These are phyloP conservation scores for Acholoe squamosa DNA, from an alignment of 2,888 invertebrate species.

Conservation along the genomic window DNA sequence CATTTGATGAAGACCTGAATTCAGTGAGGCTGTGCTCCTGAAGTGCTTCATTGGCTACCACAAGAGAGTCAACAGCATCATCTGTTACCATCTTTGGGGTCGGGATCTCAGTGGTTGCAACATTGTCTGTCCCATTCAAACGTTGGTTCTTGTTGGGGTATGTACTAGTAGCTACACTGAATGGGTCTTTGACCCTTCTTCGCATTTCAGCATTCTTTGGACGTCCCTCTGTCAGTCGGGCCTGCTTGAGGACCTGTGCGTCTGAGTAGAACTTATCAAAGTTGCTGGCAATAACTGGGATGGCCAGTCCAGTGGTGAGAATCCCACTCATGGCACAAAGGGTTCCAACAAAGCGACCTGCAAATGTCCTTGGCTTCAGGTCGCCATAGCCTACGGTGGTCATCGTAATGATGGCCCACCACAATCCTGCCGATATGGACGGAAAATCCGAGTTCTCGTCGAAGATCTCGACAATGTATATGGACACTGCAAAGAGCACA, in stretches of 20 bases:
- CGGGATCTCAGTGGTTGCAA: background rate
- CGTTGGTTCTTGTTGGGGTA: background rate
- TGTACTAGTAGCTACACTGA: background rate
- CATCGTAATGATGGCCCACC: slow-evolving; percentile 68
- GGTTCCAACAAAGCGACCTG: slow-evolving; percentile 65
- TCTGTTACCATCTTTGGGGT: background rate
- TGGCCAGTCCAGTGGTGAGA: slow-evolving; percentile 66
- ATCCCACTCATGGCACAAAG: slow-evolving; percentile 67
- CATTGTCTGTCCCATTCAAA: background rate
- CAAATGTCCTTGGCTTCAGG: slow-evolving; percentile 40
- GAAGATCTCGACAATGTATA: slow-evolving; percentile 54
- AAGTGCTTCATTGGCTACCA: background rate
- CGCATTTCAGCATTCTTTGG: slow-evolving; percentile 56
- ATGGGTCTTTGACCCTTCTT: slow-evolving; percentile 29
- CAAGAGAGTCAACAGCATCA: background rate
- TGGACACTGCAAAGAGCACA: slow-evolving; percentile 56
- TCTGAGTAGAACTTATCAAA: slow-evolving; percentile 70
- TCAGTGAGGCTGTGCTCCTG: background rate
- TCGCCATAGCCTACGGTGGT: slow-evolving; percentile 68
- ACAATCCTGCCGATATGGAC: slow-evolving; percentile 64
- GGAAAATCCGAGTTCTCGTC: slow-evolving; percentile 37
- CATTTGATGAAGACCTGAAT: background rate
- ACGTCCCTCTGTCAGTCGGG: background rate
- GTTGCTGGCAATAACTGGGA: slow-evolving; percentile 68
- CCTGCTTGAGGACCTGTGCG: slow-evolving; percentile 61